Conservation (phyloP, 2,888 invertebrate species). For the Urechis unicinctus region DNA sequence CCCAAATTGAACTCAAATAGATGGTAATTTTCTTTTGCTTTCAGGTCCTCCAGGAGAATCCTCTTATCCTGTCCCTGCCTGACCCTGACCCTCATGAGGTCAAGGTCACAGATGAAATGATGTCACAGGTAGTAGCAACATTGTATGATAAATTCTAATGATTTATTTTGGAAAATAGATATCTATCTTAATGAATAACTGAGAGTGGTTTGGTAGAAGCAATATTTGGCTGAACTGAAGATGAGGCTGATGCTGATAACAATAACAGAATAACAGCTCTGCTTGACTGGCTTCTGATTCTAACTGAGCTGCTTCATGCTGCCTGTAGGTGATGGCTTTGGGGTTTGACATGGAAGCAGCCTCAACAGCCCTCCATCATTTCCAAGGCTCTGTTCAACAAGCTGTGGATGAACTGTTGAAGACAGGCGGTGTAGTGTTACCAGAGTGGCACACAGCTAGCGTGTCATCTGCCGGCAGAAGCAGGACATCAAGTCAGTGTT, state of each 20-base stretch:
- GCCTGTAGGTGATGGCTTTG: slow-evolving; percentile 14
- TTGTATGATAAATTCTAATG: too few relatives aligned
- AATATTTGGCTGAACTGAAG: too few relatives aligned
- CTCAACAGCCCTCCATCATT: slow-evolving; percentile 24
- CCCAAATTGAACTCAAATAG: too few relatives aligned
- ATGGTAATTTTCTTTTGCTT: too few relatives aligned
- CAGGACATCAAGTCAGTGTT: too few relatives aligned
- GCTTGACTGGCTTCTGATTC: not conserved
- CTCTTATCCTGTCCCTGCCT: slow-evolving; percentile 55
- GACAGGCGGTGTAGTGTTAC: slow-evolving; percentile 24
- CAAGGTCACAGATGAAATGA: slow-evolving; percentile 30
- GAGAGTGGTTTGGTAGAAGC: too few relatives aligned
- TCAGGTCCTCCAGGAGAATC: slow-evolving; percentile 59
- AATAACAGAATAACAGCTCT: too few relatives aligned
- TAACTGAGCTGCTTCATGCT: not conserved
- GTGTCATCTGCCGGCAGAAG: not conserved
- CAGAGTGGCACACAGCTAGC: slow-evolving; percentile 5
- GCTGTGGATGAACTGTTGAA: slow-evolving; percentile 33
- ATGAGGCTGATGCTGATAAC: too few relatives aligned
- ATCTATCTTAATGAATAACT: too few relatives aligned
- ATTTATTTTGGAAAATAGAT: too few relatives aligned
- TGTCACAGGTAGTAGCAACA: slow-evolving; percentile 32
- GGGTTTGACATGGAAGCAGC: slow-evolving; percentile 36
- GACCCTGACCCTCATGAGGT: slow-evolving; percentile 28
- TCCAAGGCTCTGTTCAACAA: slow-evolving; percentile 24